Base-by-base conservation (phyloP, 2,797 vertebrate genomes). In the Enteromius afrohamiltoni region DNA sequence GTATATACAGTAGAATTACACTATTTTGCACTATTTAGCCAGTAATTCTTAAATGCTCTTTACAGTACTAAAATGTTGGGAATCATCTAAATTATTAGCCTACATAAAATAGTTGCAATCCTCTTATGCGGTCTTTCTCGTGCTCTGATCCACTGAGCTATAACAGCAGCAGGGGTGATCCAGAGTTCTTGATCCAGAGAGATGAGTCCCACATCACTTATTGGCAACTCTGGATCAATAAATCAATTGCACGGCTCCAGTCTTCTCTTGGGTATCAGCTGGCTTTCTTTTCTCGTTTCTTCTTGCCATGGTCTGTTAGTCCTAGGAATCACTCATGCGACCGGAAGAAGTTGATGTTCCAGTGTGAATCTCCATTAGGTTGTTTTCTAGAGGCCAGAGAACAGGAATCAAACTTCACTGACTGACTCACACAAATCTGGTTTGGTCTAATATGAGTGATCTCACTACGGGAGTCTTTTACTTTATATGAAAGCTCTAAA, bases 341-440 rank as follows among this genome's bases (percentile, higher is more conserved):
- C 76, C 78, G 86, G 89, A 92, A 91, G 91, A 90, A 84, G 79
- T 89, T 88, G 91, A 91, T 92, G 89, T 89, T 93, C 93, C 91
- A 10, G 91, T 93, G 92, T 87, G 90, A 93, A 92, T 93, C 93
- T 92, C 93, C 92, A 94, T 95, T 94, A 94, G 93, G 91, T 93
- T 94, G 91, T 94, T 94, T 93, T 93, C 91, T 86, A 29, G 29
- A 29, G 92, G 92, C 92, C 91, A 93, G 89, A 88, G 82, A 80
- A 47, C 69, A 79, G 47, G 67, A 86, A 94, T 95, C 93, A 40
- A 58, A 76, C n/a, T 82, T 65, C 55, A 70, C 76, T 58, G n/a
- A 85, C 90, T 87, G 90, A 92, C 90, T 92, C 91, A 90, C 84
- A 79, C 82, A 47, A 79, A 82, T 84, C 80, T 73, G 31, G 47